These are phyloP conservation scores for Psettodes erumei DNA, from an alignment of 2,113 vertebrate genomes.

Conservation along the genomic window DNA sequence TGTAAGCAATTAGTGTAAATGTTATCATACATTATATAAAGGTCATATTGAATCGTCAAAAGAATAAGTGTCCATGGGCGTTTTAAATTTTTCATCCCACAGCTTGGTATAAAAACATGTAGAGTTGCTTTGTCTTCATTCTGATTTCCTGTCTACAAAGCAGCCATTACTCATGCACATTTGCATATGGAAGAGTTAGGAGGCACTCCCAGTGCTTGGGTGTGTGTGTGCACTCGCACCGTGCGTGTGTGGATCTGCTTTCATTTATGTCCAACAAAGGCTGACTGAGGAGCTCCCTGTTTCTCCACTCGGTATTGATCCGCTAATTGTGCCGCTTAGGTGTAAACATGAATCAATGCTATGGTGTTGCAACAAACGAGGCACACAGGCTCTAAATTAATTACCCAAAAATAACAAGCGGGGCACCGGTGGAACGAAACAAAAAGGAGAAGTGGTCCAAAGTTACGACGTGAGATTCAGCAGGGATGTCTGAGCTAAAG, in stretches of 20 bases:
- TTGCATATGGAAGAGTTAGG: conserved; percentile 50
- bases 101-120: conserved; percentile 54
- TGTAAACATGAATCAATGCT: conserved; percentile 79
- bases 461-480: conserved; percentile 25
- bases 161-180: conserved; percentile 44
- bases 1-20: conserved; percentile 34
- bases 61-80: conserved; percentile 23
- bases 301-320: conserved; percentile 75
- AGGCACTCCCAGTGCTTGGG: conserved; percentile 17
- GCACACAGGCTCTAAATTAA: conserved; percentile 68
- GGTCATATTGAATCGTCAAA: conserved; percentile 39
- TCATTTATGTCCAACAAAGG: conserved; percentile 68
- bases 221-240: conserved; percentile 3
- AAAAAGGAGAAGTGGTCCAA: conserved; percentile 44
- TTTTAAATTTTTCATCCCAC: conserved; percentile 17
- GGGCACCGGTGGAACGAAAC: conserved; percentile 42
- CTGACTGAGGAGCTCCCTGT: conserved; percentile 60
- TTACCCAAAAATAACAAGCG: conserved; percentile 70
- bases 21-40: conserved; percentile 27
- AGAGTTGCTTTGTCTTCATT: conserved; percentile 52
- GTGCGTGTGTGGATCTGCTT: conserved; percentile 35
- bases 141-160: conserved; percentile 15
- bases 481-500: conserved; percentile 38
- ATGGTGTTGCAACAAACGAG: conserved; percentile 66
- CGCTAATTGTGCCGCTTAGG: conserved; percentile 77